A percentile compares a stretch with the other conserved stretches of the same genome.
phyloP scores from a whole-genome alignment of 1,140 invertebrate genomes.

The Heliconius himera region DNA sequence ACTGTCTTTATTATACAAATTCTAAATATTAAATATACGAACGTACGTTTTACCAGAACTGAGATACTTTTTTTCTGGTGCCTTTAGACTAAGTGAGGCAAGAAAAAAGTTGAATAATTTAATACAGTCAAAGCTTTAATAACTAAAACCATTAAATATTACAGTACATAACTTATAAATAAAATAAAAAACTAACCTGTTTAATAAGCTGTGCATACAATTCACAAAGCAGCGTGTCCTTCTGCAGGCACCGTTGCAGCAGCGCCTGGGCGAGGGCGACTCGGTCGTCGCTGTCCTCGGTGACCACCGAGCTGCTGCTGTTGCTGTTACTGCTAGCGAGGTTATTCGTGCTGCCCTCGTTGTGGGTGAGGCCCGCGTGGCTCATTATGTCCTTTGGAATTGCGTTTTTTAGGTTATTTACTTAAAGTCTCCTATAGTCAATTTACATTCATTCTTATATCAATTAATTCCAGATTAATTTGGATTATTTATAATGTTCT shows the following conservation, averaged over 20 bases:
- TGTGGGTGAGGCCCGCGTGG: constrained; percentile 69
- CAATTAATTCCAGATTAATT: too few species aligned
- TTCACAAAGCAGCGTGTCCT: constrained; percentile 93
- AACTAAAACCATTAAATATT: too few species aligned
- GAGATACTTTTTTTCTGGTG: too few species aligned
- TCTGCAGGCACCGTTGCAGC: constrained; percentile 94
- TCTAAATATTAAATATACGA: too few species aligned
- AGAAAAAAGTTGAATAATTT: too few species aligned
- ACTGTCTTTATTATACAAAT: too few species aligned
- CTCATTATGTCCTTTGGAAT: constrained; percentile 81
- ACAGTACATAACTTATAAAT: not conserved
- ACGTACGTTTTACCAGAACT: too few species aligned
- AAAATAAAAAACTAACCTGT: constrained; percentile 48
- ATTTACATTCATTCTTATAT: too few species aligned
- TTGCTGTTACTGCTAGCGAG: constrained; percentile 74
- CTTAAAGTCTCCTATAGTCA: too few species aligned
- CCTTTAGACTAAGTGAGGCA: too few species aligned
- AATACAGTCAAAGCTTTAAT: too few species aligned
- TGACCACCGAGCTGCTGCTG: constrained; percentile 76
- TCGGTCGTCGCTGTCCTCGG: constrained; percentile 90
- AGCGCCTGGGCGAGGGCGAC: constrained; percentile 93
- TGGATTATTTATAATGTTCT: too few species aligned
- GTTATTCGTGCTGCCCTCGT: constrained; percentile 76
- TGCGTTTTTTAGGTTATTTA: not conserved
- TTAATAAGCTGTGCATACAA: constrained; percentile 95